These are phyloP conservation scores for Elephantulus edwardii DNA, from an alignment of 2,113 vertebrate genomes.

Conservation along the genomic window DNA sequence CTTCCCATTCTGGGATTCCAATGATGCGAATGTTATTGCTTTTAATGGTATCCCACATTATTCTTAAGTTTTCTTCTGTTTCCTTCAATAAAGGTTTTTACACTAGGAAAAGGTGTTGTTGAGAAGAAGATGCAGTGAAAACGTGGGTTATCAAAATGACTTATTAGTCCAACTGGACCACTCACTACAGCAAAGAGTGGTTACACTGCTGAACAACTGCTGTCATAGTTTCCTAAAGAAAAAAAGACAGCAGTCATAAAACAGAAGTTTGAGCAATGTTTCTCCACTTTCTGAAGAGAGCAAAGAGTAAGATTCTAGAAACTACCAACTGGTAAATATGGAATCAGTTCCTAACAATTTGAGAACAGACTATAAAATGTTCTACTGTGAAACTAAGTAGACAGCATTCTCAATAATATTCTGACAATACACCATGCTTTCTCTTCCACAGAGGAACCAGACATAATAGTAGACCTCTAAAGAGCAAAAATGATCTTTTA, in stretches of 20 bases:
- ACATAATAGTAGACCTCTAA: neutral
- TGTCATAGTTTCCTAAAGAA: neutral
- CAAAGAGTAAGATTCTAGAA: neutral
- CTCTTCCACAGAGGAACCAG: neutral
- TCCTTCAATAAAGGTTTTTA: too few relatives aligned
- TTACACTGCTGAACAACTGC: neutral
- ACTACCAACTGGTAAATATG: neutral
- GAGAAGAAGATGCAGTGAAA: neutral
- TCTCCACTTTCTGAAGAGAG: slow-evolving; percentile 37
- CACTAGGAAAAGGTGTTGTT: neutral
- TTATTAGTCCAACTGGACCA: neutral
- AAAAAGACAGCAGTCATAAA: neutral
- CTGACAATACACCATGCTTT: neutral
- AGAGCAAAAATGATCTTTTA: neutral
- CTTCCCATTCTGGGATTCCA: too few relatives aligned
- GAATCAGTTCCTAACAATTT: neutral
- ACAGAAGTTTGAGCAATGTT: neutral
- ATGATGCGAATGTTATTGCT: too few relatives aligned
- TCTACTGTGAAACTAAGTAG: neutral
- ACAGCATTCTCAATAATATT: neutral
- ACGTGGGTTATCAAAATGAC: neutral
- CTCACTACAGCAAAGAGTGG: neutral
- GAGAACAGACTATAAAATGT: neutral
- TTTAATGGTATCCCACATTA: too few relatives aligned
- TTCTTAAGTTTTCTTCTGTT: too few relatives aligned